Evolutionary conservation across 1,140 invertebrate species (phyloP).

Genomic region (Drosophila mauritiana): DNA sequence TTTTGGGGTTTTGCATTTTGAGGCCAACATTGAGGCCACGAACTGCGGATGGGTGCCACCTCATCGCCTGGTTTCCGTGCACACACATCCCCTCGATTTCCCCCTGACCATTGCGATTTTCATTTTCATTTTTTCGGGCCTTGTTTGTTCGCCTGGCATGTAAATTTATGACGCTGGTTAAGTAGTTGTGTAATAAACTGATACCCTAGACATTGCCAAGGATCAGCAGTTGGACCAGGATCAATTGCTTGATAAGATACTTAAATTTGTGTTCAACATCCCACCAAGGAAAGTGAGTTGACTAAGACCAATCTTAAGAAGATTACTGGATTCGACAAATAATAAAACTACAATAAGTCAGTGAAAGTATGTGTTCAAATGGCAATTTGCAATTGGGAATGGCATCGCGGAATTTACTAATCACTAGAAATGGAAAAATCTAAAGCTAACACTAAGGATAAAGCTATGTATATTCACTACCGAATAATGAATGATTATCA

Average conservation of each 20-base stretch:
- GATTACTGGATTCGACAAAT: too few relatives aligned
- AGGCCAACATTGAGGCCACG: slow-evolving; percentile 84
- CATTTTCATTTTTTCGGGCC: slow-evolving; percentile 52
- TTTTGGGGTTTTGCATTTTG: slow-evolving; percentile 84
- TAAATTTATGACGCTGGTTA: slow-evolving; percentile 74
- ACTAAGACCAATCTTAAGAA: too few relatives aligned
- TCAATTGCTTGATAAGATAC: not conserved
- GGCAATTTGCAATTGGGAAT: too few relatives aligned
- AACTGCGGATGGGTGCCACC: slow-evolving; percentile 58
- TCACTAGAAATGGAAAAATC: too few relatives aligned
- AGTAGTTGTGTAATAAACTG: slow-evolving; percentile 56
- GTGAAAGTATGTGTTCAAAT: too few relatives aligned
- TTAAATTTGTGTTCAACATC: too few relatives aligned
- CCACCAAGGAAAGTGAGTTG: too few relatives aligned
- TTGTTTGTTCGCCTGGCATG: slow-evolving; percentile 65
- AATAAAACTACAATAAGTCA: too few relatives aligned
- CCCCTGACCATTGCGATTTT: slow-evolving; percentile 15
- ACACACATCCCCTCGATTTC: slow-evolving; percentile 8
- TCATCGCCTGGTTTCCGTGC: slow-evolving; percentile 6
- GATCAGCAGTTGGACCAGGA: not conserved
- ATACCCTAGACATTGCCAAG: slow-evolving; percentile 31
- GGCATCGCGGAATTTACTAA: too few relatives aligned
- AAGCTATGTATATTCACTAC: too few relatives aligned
- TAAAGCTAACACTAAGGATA: too few relatives aligned
- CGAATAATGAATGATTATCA: too few relatives aligned